These are phyloP conservation scores for Pocillopora grandis DNA, from an alignment of 92 coral and sea anemone species.

Conservation along the genomic window DNA sequence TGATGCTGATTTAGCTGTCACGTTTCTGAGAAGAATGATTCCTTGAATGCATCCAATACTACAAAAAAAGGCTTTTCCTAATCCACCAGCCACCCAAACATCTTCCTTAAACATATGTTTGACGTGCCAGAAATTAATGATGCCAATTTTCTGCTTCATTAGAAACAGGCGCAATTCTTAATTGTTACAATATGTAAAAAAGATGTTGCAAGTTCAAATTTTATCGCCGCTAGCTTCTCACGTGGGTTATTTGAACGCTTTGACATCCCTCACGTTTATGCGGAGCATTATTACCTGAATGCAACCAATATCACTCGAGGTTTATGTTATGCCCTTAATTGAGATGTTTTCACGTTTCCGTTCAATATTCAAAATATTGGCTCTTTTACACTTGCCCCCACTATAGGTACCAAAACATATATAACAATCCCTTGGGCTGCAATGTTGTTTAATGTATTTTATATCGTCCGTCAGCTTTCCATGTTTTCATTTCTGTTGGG, in stretches of 20 bases:
- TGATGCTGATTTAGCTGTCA: no score
- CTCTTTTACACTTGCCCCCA: slow-evolving; percentile 1
- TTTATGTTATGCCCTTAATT: slow-evolving; percentile 11
- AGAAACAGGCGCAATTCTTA: no score
- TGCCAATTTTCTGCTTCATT: no score
- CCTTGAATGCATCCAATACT: no score
- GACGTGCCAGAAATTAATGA: no score
- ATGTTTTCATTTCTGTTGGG: not conserved
- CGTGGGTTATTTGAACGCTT: not conserved
- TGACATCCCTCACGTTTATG: slow-evolving; percentile 12
- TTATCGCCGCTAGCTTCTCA: not conserved
- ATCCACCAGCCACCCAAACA: no score
- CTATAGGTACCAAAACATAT: slow-evolving; percentile 15
- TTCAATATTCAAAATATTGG: slow-evolving; percentile 35
- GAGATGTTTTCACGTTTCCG: not conserved
- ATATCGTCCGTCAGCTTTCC: no score
- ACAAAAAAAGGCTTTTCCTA: no score
- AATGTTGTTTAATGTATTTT: not conserved
- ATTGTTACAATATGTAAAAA: not conserved
- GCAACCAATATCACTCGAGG: not conserved
- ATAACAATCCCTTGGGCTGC: slow-evolving; percentile 4
- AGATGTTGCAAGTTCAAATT: not conserved
- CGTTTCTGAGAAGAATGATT: no score
- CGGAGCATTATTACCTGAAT: not conserved
- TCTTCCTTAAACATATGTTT: no score